Conservation (phyloP, 2,113 vertebrate genomes). For the Phycodurus eques region DNA sequence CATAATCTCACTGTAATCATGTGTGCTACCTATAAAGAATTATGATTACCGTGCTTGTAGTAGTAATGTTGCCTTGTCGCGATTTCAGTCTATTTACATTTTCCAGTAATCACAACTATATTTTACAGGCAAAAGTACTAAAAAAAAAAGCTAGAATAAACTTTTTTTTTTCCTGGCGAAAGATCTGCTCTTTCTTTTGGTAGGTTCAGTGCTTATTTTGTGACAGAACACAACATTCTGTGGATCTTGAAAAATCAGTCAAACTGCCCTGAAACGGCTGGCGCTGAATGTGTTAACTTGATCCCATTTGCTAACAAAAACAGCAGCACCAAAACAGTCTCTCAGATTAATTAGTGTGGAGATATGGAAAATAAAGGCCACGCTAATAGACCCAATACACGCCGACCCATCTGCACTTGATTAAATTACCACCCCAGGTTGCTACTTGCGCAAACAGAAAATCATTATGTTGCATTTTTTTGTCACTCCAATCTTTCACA, state of each 20-base stretch:
- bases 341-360: neutral
- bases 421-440: neutral
- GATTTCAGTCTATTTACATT: neutral
- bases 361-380: too few species aligned
- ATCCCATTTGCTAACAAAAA: neutral
- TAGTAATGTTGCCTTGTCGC: neutral
- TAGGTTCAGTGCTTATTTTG: too few species aligned
- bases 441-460: neutral
- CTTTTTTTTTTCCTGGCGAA: too few species aligned
- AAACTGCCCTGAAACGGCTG: too few species aligned
- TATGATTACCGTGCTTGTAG: neutral
- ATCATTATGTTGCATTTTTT: neutral
- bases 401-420: neutral
- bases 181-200: too few species aligned
- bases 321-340: neutral
- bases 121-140: neutral
- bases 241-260: too few species aligned
- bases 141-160: too few species aligned
- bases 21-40: neutral
- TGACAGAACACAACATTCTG: too few species aligned
- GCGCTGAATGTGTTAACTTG: too few species aligned
- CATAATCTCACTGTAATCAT: slow-evolving; percentile 3
- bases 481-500: neutral
- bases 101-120: neutral
- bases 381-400: too few species aligned